Percentiles rank a stretch among this genome's conserved stretches.
Conservation (phyloP, 2,888 invertebrate species). For the Xestia sexstrigata region DNA sequence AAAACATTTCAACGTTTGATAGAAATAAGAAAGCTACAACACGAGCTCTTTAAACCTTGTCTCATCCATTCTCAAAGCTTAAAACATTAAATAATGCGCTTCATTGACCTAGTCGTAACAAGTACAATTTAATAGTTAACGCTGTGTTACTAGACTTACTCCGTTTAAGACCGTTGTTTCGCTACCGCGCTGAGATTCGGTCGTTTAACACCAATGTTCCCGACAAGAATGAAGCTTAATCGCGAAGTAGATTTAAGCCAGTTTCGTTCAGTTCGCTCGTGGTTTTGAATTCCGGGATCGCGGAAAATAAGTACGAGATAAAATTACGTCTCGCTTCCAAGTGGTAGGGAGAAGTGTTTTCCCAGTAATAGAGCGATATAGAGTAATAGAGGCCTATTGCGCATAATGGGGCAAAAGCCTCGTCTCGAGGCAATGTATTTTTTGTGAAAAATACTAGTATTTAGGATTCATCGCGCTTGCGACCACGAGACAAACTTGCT, state of each 20-base stretch:
- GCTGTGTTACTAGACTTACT: slow-evolving; percentile 49
- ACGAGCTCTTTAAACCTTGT: background rate
- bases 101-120: slow-evolving; percentile 47
- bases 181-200: slow-evolving; percentile 40
- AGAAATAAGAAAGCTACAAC: slow-evolving; percentile 3
- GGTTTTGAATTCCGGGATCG: slow-evolving; percentile 26
- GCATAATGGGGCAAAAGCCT: background rate
- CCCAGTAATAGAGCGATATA: background rate
- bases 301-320: background rate
- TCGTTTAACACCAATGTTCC: slow-evolving; percentile 55
- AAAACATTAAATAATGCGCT: slow-evolving; percentile 45
- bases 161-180: slow-evolving; percentile 52
- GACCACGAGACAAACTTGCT: background rate
- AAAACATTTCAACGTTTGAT: background rate
- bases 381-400: background rate
- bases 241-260: slow-evolving; percentile 44
- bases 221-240: slow-evolving; percentile 55
- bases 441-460: background rate
- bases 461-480: background rate
- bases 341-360: background rate
- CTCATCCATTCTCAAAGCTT: slow-evolving; percentile 25
- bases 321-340: background rate
- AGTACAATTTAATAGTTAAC: slow-evolving; percentile 51
- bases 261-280: slow-evolving; percentile 42
- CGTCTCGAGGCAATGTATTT: background rate